Evolutionary conservation across 2,888 invertebrate genomes (phyloP).

Genomic region (Eupithecia pulchellata): DNA sequence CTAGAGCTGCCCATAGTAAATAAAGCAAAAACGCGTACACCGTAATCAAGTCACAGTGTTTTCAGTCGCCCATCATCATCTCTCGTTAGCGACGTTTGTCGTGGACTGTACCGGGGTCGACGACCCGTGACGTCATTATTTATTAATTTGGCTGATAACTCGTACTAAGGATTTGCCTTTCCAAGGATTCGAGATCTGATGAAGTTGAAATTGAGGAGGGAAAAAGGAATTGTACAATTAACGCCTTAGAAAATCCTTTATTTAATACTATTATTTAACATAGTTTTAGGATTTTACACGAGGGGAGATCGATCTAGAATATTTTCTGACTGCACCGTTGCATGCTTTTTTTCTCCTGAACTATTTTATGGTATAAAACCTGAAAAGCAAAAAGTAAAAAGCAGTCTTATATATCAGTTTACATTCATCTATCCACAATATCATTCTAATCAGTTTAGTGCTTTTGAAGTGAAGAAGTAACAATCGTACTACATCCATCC

Average conservation of each 20-base stretch:
- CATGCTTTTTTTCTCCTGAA: background rate
- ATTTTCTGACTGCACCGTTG: background rate
- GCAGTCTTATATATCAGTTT: too few relatives aligned
- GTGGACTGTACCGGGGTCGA: conserved; percentile 40
- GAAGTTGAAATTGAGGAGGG: conserved; percentile 4
- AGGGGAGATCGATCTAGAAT: background rate
- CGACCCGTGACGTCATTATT: conserved; percentile 45
- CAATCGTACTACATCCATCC: background rate
- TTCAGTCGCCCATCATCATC: conserved; percentile 9
- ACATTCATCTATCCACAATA: too few relatives aligned
- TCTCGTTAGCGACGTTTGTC: conserved; percentile 18
- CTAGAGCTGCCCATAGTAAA: background rate
- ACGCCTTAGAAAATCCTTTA: too few relatives aligned
- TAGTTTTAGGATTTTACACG: background rate
- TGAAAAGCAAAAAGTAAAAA: too few relatives aligned
- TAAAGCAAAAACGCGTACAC: background rate
- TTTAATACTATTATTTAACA: too few relatives aligned
- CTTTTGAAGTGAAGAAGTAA: background rate
- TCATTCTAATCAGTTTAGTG: background rate
- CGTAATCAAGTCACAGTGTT: conserved; percentile 1
- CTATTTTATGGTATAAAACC: background rate
- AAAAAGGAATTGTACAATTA: too few relatives aligned
- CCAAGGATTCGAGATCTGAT: conserved; percentile 25
- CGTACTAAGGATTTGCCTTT: conserved; percentile 32
- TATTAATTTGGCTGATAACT: conserved; percentile 44